A percentile compares a stretch with the other conserved stretches of the same genome.
These are phyloP conservation scores for Drosophila ezoana DNA, from an alignment of 2,888 invertebrate genomes.

Conservation along the genomic window DNA sequence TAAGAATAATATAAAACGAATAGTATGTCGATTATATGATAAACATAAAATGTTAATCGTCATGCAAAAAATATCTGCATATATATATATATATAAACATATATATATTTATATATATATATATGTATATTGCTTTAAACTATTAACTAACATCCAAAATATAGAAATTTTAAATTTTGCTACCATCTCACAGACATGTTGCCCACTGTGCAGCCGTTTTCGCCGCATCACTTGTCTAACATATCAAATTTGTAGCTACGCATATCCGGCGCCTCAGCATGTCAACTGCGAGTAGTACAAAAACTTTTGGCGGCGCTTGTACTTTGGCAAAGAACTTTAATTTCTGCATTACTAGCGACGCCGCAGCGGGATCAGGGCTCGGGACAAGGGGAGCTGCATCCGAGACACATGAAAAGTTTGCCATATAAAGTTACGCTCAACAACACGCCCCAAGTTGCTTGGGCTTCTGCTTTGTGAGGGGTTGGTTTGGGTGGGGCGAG, in stretches of 20 bases:
- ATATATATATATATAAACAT: no score
- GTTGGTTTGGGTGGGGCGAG: background rate
- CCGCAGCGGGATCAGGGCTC: slow-evolving; percentile 5
- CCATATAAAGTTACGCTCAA: slow-evolving; percentile 71
- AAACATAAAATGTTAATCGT: no score
- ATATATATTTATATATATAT: no score
- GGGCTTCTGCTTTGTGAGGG: slow-evolving; percentile 12
- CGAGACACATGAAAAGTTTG: slow-evolving; percentile 68
- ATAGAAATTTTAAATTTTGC: background rate
- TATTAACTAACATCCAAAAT: no score
- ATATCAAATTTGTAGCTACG: slow-evolving; percentile 78
- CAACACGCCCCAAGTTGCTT: slow-evolving; percentile 59
- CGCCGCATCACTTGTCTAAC: slow-evolving; percentile 72
- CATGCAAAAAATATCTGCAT: no score
- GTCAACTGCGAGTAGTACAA: slow-evolving; percentile 66
- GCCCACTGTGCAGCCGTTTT: slow-evolving; percentile 39
- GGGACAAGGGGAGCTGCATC: slow-evolving; percentile 6
- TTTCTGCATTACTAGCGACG: slow-evolving; percentile 70
- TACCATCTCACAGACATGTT: no score
- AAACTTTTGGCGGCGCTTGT: slow-evolving; percentile 72
- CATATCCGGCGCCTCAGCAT: slow-evolving; percentile 74
- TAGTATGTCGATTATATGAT: no score
- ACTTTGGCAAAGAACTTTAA: slow-evolving; percentile 77
- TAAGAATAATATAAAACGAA: no score
- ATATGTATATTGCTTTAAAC: no score